Conservation (phyloP, 1,140 invertebrate genomes). For the Paracyclopina nana region DNA sequence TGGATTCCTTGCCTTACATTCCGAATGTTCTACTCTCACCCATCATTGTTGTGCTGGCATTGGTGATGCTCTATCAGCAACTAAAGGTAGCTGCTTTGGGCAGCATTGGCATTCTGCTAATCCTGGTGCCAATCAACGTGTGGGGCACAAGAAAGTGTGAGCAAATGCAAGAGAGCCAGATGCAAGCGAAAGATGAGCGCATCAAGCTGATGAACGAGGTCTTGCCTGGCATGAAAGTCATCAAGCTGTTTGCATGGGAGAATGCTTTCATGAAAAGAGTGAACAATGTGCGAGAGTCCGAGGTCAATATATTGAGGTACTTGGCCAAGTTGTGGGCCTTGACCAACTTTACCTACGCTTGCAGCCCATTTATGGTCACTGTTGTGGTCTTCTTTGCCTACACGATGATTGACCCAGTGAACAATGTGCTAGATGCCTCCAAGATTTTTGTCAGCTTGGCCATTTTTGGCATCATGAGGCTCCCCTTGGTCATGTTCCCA, state of each 20-base stretch:
- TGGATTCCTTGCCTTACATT: not conserved
- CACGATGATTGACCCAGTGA: not conserved
- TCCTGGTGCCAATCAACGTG: not conserved
- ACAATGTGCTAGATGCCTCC: not conserved
- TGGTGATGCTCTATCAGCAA: not conserved
- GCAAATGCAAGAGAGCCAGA: not conserved
- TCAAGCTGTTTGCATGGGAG: slow-evolving; percentile 84
- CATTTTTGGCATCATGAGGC: not conserved
- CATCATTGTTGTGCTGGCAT: not conserved
- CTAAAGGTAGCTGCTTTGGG: not conserved
- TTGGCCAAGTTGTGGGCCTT: not conserved
- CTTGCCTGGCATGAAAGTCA: slow-evolving; percentile 39
- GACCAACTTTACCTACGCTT: not conserved
- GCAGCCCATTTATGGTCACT: not conserved
- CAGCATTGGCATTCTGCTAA: not conserved
- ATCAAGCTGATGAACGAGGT: slow-evolving; percentile 32
- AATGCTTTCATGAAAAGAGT: slow-evolving; percentile 43
- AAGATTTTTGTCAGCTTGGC: not conserved
- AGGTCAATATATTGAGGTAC: not conserved
- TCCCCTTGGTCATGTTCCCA: not conserved
- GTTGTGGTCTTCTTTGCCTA: not conserved
- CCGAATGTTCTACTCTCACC: not conserved
- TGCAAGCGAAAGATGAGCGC: not conserved
- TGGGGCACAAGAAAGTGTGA: not conserved
- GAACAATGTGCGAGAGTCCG: slow-evolving; percentile 25